Conservation (phyloP, 2,113 vertebrate species). For the Seriola aureovittata region DNA sequence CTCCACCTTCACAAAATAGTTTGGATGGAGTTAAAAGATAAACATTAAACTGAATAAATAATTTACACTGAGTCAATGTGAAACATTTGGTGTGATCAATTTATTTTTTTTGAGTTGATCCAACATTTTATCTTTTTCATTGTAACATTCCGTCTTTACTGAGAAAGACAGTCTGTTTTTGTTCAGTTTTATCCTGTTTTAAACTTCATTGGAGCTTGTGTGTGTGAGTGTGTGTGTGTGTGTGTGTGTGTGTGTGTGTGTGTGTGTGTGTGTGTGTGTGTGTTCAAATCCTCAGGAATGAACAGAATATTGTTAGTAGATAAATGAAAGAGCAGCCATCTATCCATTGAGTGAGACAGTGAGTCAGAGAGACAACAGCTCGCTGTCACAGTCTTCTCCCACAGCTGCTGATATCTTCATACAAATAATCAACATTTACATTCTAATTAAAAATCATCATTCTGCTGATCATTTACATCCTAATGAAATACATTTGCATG, state of each 20-base stretch:
- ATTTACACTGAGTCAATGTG: no score
- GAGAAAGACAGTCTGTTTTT: neutral
- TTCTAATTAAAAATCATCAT: slow-evolving; percentile 77
- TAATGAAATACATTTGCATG: slow-evolving; percentile 79
- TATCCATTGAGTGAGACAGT: slow-evolving; percentile 39
- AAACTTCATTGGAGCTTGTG: neutral
- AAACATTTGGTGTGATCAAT: no score
- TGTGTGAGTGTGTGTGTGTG: slow-evolving; percentile 24
- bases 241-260: neutral
- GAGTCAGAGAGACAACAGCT: slow-evolving; percentile 57
- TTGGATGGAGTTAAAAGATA: no score
- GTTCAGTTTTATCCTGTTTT: neutral
- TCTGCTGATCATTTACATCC: slow-evolving; percentile 75
- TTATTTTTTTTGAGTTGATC: no score
- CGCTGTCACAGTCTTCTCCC: slow-evolving; percentile 52
- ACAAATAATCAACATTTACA: slow-evolving; percentile 76
- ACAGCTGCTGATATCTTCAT: slow-evolving; percentile 70
- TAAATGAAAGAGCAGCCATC: slow-evolving; percentile 55
- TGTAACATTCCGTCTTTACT: neutral
- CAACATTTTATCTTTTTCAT: no score
- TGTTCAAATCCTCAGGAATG: neutral
- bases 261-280: no score
- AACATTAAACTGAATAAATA: no score
- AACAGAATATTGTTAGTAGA: slow-evolving; percentile 41
- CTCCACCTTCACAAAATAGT: no score